Evolutionary conservation across 1,140 invertebrate species (phyloP), one percentile per base, ranked within the genome.

Genomic region (Tetraneura akinire): DNA sequence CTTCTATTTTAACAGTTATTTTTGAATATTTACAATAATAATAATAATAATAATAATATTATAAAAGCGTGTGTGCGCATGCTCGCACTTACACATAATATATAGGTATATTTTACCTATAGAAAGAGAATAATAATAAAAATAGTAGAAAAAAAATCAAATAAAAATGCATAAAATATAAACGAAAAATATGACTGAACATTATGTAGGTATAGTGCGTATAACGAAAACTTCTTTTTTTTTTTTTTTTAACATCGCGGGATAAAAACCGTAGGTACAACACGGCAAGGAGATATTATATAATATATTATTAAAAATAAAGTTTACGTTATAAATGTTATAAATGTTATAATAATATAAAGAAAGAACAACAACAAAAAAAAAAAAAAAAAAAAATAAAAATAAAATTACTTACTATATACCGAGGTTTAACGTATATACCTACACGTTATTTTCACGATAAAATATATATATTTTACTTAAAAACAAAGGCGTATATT

Each of bases 51-150:
- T 45, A 23, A 8, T 55, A 37, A 37, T 37, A 37, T 3, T 55
- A 51, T 68, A n/a, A 68, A 51, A 68, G 18, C 55, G 37, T 51
- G 29, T 23, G 32, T n/a, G n/a, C n/a, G n/a, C n/a, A n/a, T n/a
- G n/a, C n/a, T n/a, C n/a, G n/a, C n/a, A n/a, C n/a, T n/a, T n/a
- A n/a, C n/a, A n/a, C n/a, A n/a, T n/a, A n/a, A n/a, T n/a, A n/a
- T n/a, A n/a, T n/a, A n/a, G n/a, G n/a, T n/a, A n/a, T n/a, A 23
- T 13, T 81, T 62, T 71, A 57, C 21, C 51, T 87, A 42, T 45
- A 68, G 37, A 26, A 18, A 68, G 11, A 47, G 11, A 47, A 47
- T 47, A 1, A 47, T 47, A 45, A n/a, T n/a, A n/a, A n/a, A n/a
- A n/a, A n/a, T n/a, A n/a, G n/a, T n/a, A n/a, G n/a, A n/a, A n/a